Conservation (phyloP, 64 coral and sea anemone genomes). For the Exaiptasia diaphana region DNA sequence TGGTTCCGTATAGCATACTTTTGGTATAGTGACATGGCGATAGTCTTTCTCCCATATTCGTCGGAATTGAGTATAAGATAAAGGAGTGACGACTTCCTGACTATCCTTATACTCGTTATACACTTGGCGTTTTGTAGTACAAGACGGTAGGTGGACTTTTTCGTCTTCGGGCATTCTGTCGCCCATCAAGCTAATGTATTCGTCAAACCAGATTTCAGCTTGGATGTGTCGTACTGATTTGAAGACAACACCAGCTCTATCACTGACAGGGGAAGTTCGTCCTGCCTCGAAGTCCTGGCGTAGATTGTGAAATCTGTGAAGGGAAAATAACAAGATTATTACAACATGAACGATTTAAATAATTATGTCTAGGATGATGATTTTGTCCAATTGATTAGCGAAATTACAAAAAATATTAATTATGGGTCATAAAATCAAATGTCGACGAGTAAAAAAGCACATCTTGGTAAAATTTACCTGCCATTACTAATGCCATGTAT, state of each 20-base stretch:
- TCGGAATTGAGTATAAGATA: not conserved
- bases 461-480: not conserved
- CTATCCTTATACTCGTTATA: not conserved
- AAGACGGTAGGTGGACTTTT: not conserved
- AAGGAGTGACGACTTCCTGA: not conserved
- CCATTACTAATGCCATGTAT: not conserved
- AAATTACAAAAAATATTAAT: no score
- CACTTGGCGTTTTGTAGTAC: not conserved
- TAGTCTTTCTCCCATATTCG: not conserved
- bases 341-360: no score
- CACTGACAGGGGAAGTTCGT: not conserved
- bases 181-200: not conserved
- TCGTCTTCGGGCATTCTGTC: not conserved
- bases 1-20: not conserved
- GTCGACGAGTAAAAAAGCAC: no score
- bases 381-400: no score
- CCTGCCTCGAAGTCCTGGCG: not conserved
- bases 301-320: not conserved
- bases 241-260: not conserved
- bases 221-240: not conserved
- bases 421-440: no score
- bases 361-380: no score
- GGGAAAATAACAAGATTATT: no score
- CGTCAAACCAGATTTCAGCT: not conserved
- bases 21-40: not conserved